Evolutionary conservation across 2,888 invertebrate genomes (phyloP).

Genomic region (Cryptocephalus primarius): DNA sequence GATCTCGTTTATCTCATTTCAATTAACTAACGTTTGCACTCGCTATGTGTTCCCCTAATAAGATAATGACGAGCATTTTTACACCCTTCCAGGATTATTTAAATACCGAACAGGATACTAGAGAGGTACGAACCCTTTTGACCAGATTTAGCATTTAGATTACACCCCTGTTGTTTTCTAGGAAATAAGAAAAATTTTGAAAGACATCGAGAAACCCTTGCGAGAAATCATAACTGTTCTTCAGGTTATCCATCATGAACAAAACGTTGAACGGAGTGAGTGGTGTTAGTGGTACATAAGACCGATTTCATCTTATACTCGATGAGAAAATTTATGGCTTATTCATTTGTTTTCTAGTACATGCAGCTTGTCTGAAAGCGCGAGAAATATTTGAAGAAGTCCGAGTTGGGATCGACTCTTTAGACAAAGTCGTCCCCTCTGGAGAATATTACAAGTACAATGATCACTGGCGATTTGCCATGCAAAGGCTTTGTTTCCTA

Average conservation of each 20-base stretch:
- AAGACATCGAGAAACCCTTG: constrained; percentile 66
- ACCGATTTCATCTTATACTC: too few species aligned
- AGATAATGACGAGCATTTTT: constrained; percentile 50
- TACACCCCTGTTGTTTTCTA: constrained; percentile 24
- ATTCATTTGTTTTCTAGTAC: too few species aligned
- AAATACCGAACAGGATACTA: constrained; percentile 64
- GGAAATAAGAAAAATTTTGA: constrained; percentile 59
- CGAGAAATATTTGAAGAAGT: constrained; percentile 56
- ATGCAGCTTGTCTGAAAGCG: constrained; percentile 51
- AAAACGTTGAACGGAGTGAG: constrained; percentile 53
- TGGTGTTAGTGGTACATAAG: too few species aligned
- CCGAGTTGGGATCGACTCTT: constrained; percentile 48
- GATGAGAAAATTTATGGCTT: too few species aligned
- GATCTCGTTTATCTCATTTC: too few species aligned
- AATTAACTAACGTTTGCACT: too few species aligned
- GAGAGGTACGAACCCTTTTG: constrained; percentile 54
- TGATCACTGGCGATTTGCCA: constrained; percentile 78
- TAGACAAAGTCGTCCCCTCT: constrained; percentile 56
- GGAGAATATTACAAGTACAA: constrained; percentile 80
- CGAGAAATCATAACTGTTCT: constrained; percentile 69
- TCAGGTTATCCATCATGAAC: constrained; percentile 70
- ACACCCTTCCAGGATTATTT: constrained; percentile 66
- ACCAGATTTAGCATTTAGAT: constrained; percentile 6
- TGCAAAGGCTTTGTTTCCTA: constrained; percentile 69
- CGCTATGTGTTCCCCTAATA: constrained; percentile 14